Conservation (phyloP, 2,113 vertebrate species). For the Vimba vimba region DNA sequence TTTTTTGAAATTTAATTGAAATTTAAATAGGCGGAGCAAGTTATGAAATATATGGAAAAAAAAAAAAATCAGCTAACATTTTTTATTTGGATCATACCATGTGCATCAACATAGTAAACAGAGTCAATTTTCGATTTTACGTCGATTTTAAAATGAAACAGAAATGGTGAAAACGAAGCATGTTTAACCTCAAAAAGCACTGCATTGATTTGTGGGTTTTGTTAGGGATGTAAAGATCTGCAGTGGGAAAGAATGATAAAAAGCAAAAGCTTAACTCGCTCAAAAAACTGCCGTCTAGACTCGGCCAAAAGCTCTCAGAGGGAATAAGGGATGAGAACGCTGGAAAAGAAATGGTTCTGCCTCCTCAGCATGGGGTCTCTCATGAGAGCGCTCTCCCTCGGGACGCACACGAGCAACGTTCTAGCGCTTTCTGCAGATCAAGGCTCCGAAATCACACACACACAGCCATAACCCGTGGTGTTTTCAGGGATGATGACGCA, state of each 20-base stretch:
- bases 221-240: background rate
- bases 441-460: background rate
- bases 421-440: background rate
- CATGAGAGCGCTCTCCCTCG: background rate
- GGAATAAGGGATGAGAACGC: conserved; percentile 3
- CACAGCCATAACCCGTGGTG: background rate
- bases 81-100: too few relatives aligned
- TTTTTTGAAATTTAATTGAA: too few relatives aligned
- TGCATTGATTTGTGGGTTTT: background rate
- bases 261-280: background rate
- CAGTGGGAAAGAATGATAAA: background rate
- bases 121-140: too few relatives aligned
- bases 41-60: too few relatives aligned
- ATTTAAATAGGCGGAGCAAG: too few relatives aligned
- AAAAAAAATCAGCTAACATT: too few relatives aligned
- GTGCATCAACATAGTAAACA: too few relatives aligned
- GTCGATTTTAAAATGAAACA: background rate
- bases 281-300: background rate
- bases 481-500: background rate
- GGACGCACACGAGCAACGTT: background rate
- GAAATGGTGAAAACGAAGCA: background rate
- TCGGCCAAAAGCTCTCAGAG: conserved; percentile 12
- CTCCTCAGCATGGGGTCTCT: conserved; percentile 17
- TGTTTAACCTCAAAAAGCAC: background rate
- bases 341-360: background rate